Conservation (phyloP, 2,113 vertebrate species). For the Meriones unguiculatus region DNA sequence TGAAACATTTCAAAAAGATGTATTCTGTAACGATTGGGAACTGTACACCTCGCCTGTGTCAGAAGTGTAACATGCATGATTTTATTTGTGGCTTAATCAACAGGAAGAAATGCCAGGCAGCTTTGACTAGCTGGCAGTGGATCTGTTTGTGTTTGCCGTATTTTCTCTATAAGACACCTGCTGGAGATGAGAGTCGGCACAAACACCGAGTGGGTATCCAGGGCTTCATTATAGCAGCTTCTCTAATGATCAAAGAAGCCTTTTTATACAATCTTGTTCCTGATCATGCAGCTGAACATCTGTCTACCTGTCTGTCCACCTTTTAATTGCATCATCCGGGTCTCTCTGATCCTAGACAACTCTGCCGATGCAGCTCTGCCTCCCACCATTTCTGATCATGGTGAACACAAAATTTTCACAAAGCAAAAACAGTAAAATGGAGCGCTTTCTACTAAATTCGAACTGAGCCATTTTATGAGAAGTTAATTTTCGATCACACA, state of each 20-base stretch:
- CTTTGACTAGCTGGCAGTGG: conserved; percentile 66
- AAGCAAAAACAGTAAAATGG: conserved; percentile 6
- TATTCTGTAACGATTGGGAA: not conserved
- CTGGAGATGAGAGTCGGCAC: conserved; percentile 78
- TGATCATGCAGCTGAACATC: conserved; percentile 70
- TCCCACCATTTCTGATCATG: conserved; percentile 70
- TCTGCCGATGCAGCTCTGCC: conserved; percentile 57
- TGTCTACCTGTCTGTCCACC: conserved; percentile 84
- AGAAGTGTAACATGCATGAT: conserved; percentile 69
- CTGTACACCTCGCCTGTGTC: conserved; percentile 4
- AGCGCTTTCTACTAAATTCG: conserved; percentile 80
- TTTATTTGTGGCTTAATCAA: conserved; percentile 80
- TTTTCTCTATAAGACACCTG: conserved; percentile 74
- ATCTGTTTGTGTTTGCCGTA: conserved; percentile 66
- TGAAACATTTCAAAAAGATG: conserved; percentile 64
- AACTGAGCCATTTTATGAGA: conserved; percentile 79
- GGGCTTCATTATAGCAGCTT: conserved; percentile 73
- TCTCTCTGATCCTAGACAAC: conserved; percentile 63
- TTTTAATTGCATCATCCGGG: conserved; percentile 81
- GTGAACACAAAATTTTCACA: conserved; percentile 6
- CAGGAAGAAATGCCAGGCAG: conserved; percentile 52
- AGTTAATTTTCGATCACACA: conserved; percentile 70
- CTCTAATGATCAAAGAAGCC: conserved; percentile 82
- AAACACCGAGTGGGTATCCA: conserved; percentile 74
- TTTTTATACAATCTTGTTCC: conserved; percentile 75